Evolutionary conservation across 2,888 invertebrate species (phyloP).

Genomic region (Bombylius major): DNA sequence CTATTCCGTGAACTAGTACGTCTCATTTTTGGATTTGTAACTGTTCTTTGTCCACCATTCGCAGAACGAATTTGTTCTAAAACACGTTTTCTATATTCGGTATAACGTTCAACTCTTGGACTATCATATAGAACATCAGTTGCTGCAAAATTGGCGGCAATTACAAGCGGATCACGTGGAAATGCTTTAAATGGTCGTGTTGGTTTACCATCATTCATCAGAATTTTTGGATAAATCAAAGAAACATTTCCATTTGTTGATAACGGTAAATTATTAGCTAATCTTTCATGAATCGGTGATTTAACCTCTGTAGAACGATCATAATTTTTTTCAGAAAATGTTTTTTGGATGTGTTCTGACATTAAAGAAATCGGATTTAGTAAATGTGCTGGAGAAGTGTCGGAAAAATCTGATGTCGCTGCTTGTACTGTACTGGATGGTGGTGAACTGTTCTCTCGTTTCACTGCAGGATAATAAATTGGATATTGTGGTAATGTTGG

Average conservation of each 20-base stretch:
- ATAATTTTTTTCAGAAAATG: not conserved
- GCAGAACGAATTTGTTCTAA: conserved; percentile 51
- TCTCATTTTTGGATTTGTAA: conserved; percentile 62
- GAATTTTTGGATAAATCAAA: conserved; percentile 14
- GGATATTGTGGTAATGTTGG: conserved; percentile 7
- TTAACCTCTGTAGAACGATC: not conserved
- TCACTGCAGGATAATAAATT: conserved; percentile 11
- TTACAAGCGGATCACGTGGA: conserved; percentile 51
- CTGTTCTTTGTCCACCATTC: conserved; percentile 43
- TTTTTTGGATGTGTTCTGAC: not conserved
- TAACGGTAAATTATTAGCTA: not conserved
- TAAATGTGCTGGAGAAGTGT: not conserved
- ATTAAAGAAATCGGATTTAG: not conserved
- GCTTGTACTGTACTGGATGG: not conserved
- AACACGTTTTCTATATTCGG: conserved; percentile 51
- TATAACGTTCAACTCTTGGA: conserved; percentile 53
- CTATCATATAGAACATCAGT: conserved; percentile 40
- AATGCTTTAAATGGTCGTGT: conserved; percentile 58
- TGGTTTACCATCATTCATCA: conserved; percentile 32
- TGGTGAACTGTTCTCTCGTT: conserved; percentile 10
- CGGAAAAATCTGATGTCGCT: not conserved
- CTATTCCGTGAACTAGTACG: conserved; percentile 34
- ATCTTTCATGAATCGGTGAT: not conserved
- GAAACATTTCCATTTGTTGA: conserved; percentile 5
- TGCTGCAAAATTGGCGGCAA: conserved; percentile 46